Base-by-base conservation (phyloP, 2,113 vertebrate genomes). In the Telmatochromis sp. region DNA sequence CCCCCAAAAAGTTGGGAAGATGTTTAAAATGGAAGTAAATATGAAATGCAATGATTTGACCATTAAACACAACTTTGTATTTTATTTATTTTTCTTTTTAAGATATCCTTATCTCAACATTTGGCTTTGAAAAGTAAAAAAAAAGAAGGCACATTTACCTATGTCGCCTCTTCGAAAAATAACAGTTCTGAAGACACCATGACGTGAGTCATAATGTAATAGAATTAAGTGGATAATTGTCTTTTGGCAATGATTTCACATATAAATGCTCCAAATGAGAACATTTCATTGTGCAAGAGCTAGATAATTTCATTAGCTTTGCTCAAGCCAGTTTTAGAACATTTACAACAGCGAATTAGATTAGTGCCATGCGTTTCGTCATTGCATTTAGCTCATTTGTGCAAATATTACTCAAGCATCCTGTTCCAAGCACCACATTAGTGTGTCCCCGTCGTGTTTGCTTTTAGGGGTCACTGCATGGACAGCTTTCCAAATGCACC, bases 381-480 rank as follows among this genome's bases (percentile, higher is more conserved):
- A 81, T 60, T 57, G 31, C 82, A 88, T 90, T 83, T 26, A 71
- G 57, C 19, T 42, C 63, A 84, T 78, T 26, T 91, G 89, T 86
- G 83, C 86, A 93, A 91, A 91, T 86, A 91, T 88, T 88, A 63
- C 73, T 53, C 15, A 35, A 87, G 85, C 21, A 50, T 91, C 60
- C 60, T 81, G 21, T 6, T 82, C 26, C 84, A 90, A 87, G 82
- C n/a, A 12, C 60, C 3, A 33, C 47, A 19, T 71, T 55, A 21
- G 13, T 83, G 60, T 78, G 73, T 31, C 45, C 26, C 26, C 3
- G 10, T 31, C 33, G 33, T 85, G 88, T 92, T 93, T 93, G 91
- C 88, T 78, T 6, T 88, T 40, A 88, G 12, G 33, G 85, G 83
- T 90, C 89, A 91, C 42, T 47, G 65, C 10, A 11, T 82, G 19